A percentile compares a stretch with the other conserved stretches of the same genome.
phyloP scores from a whole-genome alignment of 2,113 vertebrate genomes.

The Sceloporus undulatus region DNA sequence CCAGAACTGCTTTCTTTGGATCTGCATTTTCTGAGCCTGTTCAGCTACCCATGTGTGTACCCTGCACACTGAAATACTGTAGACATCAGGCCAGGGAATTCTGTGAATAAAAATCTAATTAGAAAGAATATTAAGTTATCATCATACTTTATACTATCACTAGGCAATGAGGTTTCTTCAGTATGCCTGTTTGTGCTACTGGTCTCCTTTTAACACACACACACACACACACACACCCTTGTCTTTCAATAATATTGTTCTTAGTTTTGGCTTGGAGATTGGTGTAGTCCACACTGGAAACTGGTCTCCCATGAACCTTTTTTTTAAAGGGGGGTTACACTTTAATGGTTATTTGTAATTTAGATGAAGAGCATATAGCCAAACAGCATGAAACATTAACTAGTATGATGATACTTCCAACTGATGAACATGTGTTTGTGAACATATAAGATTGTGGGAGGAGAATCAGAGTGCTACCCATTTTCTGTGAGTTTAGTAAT shows the following conservation, averaged over 20 bases:
- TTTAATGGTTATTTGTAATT: not conserved
- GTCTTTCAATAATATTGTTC: not conserved
- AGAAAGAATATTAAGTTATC: conserved; percentile 12
- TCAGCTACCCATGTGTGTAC: conserved; percentile 58
- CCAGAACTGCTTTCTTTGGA: not conserved
- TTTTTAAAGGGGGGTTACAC: not conserved
- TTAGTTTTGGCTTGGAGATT: not conserved
- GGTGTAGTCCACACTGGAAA: not conserved
- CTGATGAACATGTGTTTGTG: conserved; percentile 22
- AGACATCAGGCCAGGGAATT: conserved; percentile 35
- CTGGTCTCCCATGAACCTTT: not conserved
- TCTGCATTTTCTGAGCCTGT: conserved; percentile 49
- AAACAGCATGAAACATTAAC: not conserved
- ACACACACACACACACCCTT: not conserved
- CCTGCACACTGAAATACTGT: conserved; percentile 46
- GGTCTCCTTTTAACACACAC: not conserved
- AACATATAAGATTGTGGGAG: conserved; percentile 41
- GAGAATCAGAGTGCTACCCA: conserved; percentile 48
- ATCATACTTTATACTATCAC: not conserved
- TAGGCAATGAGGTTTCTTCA: conserved; percentile 14
- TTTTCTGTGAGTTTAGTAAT: conserved; percentile 47
- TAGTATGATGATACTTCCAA: conserved; percentile 32
- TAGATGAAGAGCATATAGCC: not conserved
- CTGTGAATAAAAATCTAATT: conserved; percentile 26
- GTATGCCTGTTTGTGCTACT: not conserved